phyloP scores from a whole-genome alignment of 1,140 invertebrate species.

The Drosophila kepulauana region DNA sequence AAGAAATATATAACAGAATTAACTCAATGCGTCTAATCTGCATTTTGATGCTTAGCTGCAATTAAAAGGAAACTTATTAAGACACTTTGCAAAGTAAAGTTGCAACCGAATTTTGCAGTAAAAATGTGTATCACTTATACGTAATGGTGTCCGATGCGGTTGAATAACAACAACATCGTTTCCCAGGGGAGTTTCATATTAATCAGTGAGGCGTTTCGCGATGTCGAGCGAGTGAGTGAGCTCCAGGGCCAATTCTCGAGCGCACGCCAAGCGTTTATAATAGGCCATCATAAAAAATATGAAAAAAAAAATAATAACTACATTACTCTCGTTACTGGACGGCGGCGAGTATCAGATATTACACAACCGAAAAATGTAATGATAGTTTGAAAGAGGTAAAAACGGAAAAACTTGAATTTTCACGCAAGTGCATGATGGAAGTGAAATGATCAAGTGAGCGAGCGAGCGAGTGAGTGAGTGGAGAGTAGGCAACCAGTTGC shows the following conservation, averaged over 20 bases:
- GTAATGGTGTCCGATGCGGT: background rate
- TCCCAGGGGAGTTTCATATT: slow-evolving; percentile 2
- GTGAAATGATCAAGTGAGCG: slow-evolving; percentile 6
- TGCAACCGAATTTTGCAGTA: background rate
- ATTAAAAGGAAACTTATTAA: background rate
- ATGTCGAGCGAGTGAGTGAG: background rate
- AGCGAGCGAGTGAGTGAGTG: background rate
- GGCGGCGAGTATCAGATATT: slow-evolving; percentile 52
- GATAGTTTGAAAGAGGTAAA: slow-evolving; percentile 39
- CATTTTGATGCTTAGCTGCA: background rate
- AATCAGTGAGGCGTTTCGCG: slow-evolving; percentile 16
- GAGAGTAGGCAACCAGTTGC: slow-evolving; percentile 24
- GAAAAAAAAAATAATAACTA: slow-evolving; percentile 23
- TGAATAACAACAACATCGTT: background rate
- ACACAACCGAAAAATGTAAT: slow-evolving; percentile 51
- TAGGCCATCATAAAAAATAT: slow-evolving; percentile 17
- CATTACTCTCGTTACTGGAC: slow-evolving; percentile 15
- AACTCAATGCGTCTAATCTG: no score
- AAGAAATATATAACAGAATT: no score
- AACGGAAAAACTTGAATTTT: slow-evolving; percentile 68
- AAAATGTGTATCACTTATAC: background rate
- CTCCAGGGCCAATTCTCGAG: slow-evolving; percentile 15
- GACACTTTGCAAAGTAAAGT: background rate
- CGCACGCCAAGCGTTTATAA: slow-evolving; percentile 26
- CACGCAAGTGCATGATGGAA: slow-evolving; percentile 67